phyloP scores from a whole-genome alignment of 2,113 vertebrate species.

The Mormyrus iriodes region DNA sequence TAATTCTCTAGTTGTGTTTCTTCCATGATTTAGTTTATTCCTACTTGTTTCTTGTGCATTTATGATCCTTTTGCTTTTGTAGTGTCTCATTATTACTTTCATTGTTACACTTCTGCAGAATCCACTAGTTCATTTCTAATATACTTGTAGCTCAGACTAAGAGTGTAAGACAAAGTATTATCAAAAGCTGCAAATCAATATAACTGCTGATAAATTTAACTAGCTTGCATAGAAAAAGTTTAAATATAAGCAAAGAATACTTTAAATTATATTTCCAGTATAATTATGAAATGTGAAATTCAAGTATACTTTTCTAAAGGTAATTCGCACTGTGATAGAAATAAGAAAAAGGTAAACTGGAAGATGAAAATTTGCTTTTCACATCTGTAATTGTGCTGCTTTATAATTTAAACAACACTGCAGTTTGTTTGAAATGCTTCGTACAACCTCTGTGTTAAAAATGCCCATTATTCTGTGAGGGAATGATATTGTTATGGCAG shows the following conservation, averaged over 20 bases:
- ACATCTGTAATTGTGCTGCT: background rate
- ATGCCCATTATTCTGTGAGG: background rate
- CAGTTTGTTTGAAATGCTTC: background rate
- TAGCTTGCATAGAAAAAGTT: background rate
- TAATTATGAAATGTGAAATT: background rate
- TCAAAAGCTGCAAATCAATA: too few species aligned
- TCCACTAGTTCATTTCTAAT: too few species aligned
- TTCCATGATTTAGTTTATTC: too few species aligned
- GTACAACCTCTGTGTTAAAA: background rate
- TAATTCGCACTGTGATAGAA: background rate
- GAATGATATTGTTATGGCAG: background rate
- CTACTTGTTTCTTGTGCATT: too few species aligned
- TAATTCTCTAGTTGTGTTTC: too few species aligned
- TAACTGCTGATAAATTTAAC: too few species aligned
- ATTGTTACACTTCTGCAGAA: too few species aligned
- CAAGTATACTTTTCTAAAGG: background rate
- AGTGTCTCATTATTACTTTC: too few species aligned
- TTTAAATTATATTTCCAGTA: background rate
- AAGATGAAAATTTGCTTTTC: background rate
- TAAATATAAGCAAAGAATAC: background rate
- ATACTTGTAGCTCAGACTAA: too few species aligned
- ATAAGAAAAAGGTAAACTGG: background rate
- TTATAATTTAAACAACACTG: background rate
- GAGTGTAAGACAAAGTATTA: too few species aligned
- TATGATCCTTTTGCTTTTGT: too few species aligned